Evolutionary conservation across 2,113 vertebrate genomes (phyloP).

Genomic region (Salminus brasiliensis): DNA sequence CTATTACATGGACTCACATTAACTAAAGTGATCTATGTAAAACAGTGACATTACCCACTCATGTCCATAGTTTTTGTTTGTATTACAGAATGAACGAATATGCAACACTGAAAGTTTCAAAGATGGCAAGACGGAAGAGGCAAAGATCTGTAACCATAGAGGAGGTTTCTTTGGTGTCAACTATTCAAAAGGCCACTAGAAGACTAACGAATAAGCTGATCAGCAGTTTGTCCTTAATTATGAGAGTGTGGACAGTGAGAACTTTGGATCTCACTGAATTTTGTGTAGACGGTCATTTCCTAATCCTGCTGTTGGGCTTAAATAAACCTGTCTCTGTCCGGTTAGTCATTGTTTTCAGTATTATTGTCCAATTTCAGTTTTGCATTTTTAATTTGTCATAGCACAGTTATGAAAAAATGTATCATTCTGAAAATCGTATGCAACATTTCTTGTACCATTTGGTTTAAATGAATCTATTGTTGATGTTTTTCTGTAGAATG

Average conservation of each 20-base stretch:
- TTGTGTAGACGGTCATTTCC: slow-evolving; percentile 7
- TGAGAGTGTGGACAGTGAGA: slow-evolving; percentile 44
- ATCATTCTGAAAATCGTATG: too few relatives aligned
- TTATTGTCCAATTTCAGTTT: too few relatives aligned
- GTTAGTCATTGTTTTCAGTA: slow-evolving; percentile 16
- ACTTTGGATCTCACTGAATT: slow-evolving; percentile 34
- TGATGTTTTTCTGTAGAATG: slow-evolving; percentile 27
- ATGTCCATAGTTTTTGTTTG: background rate
- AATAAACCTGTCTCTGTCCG: slow-evolving; percentile 31
- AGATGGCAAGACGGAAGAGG: slow-evolving; percentile 19
- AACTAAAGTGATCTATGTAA: background rate
- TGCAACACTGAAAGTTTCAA: slow-evolving; percentile 7
- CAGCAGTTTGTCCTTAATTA: slow-evolving; percentile 23
- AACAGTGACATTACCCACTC: too few relatives aligned
- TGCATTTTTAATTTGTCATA: too few relatives aligned
- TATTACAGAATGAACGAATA: slow-evolving; percentile 44
- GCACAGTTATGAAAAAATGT: too few relatives aligned
- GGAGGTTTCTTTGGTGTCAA: slow-evolving; percentile 32
- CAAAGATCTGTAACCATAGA: slow-evolving; percentile 21
- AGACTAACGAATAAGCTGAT: slow-evolving; percentile 8
- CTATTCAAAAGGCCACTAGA: background rate
- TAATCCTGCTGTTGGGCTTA: slow-evolving; percentile 33
- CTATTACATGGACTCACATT: too few relatives aligned
- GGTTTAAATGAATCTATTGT: background rate
- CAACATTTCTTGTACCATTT: background rate